phyloP scores from a whole-genome alignment of 2,797 vertebrate species.

The Natrix natrix region DNA sequence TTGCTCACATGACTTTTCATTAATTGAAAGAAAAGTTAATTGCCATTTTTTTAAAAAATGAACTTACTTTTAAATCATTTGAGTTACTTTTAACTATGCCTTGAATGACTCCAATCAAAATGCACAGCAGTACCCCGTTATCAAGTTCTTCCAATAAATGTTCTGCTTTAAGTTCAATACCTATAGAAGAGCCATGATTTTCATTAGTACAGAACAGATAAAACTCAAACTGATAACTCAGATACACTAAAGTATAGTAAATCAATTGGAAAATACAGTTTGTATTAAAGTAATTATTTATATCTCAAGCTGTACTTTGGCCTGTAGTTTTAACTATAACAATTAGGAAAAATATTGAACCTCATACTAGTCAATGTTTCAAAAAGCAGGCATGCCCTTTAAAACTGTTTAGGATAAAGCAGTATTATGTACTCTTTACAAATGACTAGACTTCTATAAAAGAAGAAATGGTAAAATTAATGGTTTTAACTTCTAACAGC shows the following conservation, averaged over 20 bases:
- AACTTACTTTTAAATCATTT: slow-evolving; percentile 79
- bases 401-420: neutral
- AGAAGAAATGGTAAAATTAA: neutral
- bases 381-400: neutral
- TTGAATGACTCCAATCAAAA: slow-evolving; percentile 84
- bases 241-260: neutral
- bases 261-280: neutral
- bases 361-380: neutral
- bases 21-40: neutral
- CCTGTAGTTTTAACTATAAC: neutral
- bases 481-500: neutral
- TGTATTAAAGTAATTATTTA: neutral
- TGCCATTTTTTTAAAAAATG: neutral
- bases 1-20: neutral
- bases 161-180: slow-evolving; percentile 81
- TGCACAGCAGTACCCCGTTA: slow-evolving; percentile 90
- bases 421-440: neutral
- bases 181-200: slow-evolving; percentile 64
- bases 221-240: slow-evolving; percentile 28
- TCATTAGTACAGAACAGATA: slow-evolving; percentile 31
- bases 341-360: neutral
- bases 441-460: neutral
- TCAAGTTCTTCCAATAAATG: slow-evolving; percentile 90
- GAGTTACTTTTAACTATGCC: slow-evolving; percentile 77
- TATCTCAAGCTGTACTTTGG: neutral